Conservation (phyloP, 2,113 vertebrate genomes). For the Sus scrofa region T2T-Sscrofa CM000830.6:25776001-25776500, state of each 20-base stretch:
- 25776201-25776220: not conserved
- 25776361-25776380: not conserved
- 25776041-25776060: not conserved
- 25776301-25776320: not conserved
- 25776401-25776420: not conserved
- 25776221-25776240: not conserved
- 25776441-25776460: not conserved
- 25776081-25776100: not conserved
- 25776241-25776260: not conserved
- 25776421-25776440: not conserved
- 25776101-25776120: not conserved
- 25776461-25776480: not conserved
- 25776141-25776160: not conserved
- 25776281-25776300: not conserved
- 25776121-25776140: not conserved
- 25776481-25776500: not conserved
- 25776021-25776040: slow-evolving; percentile 14
- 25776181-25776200: not conserved
- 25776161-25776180: not conserved
- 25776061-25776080: not conserved
- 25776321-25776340: not conserved
- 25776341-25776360: not conserved
- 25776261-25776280: not conserved
- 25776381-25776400: slow-evolving; percentile 8
- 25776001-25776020: not conserved